These are phyloP conservation scores for Rhabdornis inornatus DNA, from an alignment of 2,113 vertebrate genomes.

Conservation along the genomic window DNA sequence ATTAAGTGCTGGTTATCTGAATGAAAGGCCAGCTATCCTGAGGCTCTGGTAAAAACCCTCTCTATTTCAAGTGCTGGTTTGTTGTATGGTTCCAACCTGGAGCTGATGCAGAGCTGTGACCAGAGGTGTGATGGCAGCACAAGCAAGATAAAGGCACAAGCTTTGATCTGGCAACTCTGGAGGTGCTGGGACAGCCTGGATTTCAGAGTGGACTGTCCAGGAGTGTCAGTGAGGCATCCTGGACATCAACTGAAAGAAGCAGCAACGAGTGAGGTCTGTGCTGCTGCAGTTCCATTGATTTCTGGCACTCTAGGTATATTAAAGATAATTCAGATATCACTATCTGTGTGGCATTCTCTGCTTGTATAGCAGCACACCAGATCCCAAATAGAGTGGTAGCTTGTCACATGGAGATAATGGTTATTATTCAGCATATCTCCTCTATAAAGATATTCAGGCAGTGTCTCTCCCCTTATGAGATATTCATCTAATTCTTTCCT, in stretches of 20 bases:
- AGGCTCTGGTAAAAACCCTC: not conserved
- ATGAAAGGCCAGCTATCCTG: not conserved
- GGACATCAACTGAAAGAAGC: not conserved
- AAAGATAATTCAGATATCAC: slow-evolving; percentile 31
- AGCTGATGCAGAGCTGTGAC: not conserved
- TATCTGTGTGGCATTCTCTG: not conserved
- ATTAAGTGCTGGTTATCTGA: not conserved
- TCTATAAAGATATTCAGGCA: slow-evolving; percentile 39
- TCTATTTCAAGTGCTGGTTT: not conserved
- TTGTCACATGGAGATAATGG: slow-evolving; percentile 34
- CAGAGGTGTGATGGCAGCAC: not conserved
- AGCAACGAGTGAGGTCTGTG: not conserved
- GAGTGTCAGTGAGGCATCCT: not conserved
- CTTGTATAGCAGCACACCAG: not conserved
- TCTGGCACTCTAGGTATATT: not conserved
- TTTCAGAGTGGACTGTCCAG: not conserved
- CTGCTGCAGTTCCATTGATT: not conserved
- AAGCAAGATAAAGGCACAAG: not conserved
- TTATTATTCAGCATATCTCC: slow-evolving; percentile 55
- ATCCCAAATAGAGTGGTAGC: slow-evolving; percentile 15
- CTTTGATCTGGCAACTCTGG: not conserved
- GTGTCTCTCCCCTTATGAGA: slow-evolving; percentile 43
- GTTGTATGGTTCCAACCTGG: fast-evolving
- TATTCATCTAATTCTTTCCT: slow-evolving; percentile 62
- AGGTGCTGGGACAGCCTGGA: not conserved